Evolutionary conservation across 2,888 invertebrate genomes (phyloP).

Genomic region (Brachynemurus nebulosus): DNA sequence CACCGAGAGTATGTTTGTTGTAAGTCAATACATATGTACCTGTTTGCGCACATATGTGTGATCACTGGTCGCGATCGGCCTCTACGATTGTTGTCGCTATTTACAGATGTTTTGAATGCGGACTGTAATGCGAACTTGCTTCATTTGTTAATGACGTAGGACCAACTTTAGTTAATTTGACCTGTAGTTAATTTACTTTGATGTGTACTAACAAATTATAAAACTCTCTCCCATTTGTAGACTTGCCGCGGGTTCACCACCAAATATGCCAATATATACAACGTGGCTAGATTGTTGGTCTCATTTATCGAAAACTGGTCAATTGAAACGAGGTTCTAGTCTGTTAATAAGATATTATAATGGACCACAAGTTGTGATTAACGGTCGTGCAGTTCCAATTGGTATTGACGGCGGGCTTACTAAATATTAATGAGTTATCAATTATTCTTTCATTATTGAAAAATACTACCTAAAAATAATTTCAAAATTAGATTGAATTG

Average conservation of each 20-base stretch:
- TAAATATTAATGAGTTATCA: background rate
- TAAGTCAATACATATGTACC: too few species aligned
- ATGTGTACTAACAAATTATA: background rate
- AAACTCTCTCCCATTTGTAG: conserved; percentile 37
- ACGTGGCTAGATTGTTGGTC: conserved; percentile 76
- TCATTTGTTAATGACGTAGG: too few species aligned
- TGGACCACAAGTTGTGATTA: conserved; percentile 33
- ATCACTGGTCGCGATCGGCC: too few species aligned
- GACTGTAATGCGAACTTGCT: too few species aligned
- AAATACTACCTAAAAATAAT: too few species aligned
- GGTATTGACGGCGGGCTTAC: conserved; percentile 5
- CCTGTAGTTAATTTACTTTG: background rate
- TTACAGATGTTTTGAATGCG: too few species aligned
- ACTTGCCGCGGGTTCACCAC: conserved; percentile 68
- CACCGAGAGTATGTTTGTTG: too few species aligned
- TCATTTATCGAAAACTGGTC: conserved; percentile 57
- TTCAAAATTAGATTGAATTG: too few species aligned
- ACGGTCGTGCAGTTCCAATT: conserved; percentile 25
- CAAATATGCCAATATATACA: conserved; percentile 68
- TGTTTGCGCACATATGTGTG: too few species aligned
- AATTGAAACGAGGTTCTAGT: conserved; percentile 77
- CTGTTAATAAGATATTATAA: conserved; percentile 61
- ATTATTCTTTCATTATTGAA: too few species aligned
- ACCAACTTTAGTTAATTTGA: too few species aligned
- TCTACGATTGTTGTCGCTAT: too few species aligned